Base-by-base conservation (phyloP, 2,797 vertebrate species). In the Spinus olivaceus region DNA sequence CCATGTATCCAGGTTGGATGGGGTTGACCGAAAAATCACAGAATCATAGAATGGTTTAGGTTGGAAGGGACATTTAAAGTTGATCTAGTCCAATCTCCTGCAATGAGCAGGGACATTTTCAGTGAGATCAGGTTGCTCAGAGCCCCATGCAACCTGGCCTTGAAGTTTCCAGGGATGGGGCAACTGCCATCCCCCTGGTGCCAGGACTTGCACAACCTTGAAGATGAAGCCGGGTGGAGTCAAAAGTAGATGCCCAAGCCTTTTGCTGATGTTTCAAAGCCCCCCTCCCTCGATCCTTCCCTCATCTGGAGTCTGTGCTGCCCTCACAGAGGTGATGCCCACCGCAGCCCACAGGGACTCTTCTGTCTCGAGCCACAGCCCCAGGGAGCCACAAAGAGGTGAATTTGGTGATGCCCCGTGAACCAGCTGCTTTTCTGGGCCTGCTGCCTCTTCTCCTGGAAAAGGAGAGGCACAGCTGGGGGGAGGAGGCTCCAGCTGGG, bases 381-480 rank as follows among this genome's bases (percentile, higher is more conserved):
- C 71, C 44, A 27, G 71, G 24, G 37, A 81, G 19, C 53, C 60
- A 51, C 1, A 10, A 41, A 54, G 39, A 49, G 47, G 53, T 11
- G 24, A 67, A 79, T 74, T 83, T 60, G 54, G 77, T 0, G 0
- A 71, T 81, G 74, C 39, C 89, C 56, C 33, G 39, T 37, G 80
- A 93, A 27, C 49, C 77, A 95, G 63, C 84, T 89, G 85, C 74
- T 88, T 66, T 81, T 87, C 84, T 86, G 73, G 69, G 56, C 60
- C 80, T 81, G 73, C 76, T 91, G 76, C 85, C 65, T 94, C 85
- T 95, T 91, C 90, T 87, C 47, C 85, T 90, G 90, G 51, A 81
- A 85, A 76, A 91, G 23, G 39, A 92, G 92, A 90, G 80, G 54
- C 6, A 0, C 46, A 32, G 77, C 12, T 19, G 49, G 8, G 41